Evolutionary conservation across 23 tunicate species (phyloP).

Genomic region (Ciona savignyi): DNA sequence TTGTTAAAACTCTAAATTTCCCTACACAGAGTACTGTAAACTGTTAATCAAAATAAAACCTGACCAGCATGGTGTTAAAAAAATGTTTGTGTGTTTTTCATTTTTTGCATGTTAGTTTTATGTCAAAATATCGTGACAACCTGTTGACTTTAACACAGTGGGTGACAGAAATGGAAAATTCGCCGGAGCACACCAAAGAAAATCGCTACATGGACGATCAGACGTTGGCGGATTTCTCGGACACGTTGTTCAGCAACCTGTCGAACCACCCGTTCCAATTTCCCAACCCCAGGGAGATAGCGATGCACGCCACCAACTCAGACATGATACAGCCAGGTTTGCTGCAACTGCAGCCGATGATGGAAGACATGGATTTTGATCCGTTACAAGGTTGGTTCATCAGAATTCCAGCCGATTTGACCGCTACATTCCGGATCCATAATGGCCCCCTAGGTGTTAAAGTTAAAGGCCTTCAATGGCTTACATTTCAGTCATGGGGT

Average conservation of each 20-base stretch:
- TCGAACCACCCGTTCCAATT: slow-evolving; percentile 83
- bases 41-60: no score
- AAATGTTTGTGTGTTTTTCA: neutral
- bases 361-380: slow-evolving; percentile 86
- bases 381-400: slow-evolving; percentile 60
- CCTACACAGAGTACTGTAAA: no score
- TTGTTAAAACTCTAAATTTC: no score
- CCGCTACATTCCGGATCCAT: no score
- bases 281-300: slow-evolving; percentile 93
- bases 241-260: slow-evolving; percentile 61
- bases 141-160: neutral
- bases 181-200: neutral
- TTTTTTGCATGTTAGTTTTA: neutral
- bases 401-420: no score
- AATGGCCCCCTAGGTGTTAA: no score
- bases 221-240: slow-evolving; percentile 34
- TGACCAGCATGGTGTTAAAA: no score
- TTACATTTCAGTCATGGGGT: no score
- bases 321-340: slow-evolving; percentile 96
- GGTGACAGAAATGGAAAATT: neutral
- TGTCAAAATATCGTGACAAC: neutral
- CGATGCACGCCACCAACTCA: slow-evolving; percentile 83
- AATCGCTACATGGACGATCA: slow-evolving; percentile 20
- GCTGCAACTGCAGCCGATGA: slow-evolving; percentile 79
- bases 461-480: no score